Conservation (phyloP, 2,797 vertebrate genomes). For the Peromyscus attwateri region DNA sequence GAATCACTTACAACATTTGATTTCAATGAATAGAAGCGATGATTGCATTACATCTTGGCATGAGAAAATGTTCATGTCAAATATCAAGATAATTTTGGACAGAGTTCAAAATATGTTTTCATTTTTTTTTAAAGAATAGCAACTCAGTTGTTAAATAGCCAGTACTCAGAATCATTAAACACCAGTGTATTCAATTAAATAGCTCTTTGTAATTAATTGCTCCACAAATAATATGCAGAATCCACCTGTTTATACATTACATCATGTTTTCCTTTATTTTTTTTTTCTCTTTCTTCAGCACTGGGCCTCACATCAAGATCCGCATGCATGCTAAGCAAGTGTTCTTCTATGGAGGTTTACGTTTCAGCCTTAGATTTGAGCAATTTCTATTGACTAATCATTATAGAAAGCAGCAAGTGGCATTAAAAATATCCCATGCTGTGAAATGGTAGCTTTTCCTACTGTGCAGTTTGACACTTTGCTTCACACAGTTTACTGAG, state of each 20-base stretch:
- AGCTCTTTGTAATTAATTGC: not conserved
- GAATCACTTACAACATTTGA: slow-evolving; percentile 62
- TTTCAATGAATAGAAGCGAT: slow-evolving; percentile 45
- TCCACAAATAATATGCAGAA: not conserved
- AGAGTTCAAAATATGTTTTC: slow-evolving; percentile 34
- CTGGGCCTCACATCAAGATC: rapidly evolving
- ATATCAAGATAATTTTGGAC: slow-evolving; percentile 38
- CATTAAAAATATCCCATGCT: not conserved
- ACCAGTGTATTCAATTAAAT: not conserved
- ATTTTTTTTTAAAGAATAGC: slow-evolving; percentile 57
- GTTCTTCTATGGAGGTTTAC: not conserved
- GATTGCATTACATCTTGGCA: slow-evolving; percentile 59
- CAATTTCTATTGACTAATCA: not conserved
- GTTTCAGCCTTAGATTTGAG: not conserved
- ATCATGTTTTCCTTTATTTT: not conserved
- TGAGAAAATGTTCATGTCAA: slow-evolving; percentile 48
- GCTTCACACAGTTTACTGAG: not conserved
- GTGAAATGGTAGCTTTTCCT: not conserved
- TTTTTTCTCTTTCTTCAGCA: not conserved
- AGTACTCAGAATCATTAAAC: slow-evolving; percentile 37
- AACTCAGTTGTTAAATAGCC: slow-evolving; percentile 31
- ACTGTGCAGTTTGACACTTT: not conserved
- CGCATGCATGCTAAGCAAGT: no score
- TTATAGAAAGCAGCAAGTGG: not conserved
- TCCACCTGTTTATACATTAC: not conserved